phyloP scores from a whole-genome alignment of 2,888 invertebrate species.

The Oscheius sp. region DNA sequence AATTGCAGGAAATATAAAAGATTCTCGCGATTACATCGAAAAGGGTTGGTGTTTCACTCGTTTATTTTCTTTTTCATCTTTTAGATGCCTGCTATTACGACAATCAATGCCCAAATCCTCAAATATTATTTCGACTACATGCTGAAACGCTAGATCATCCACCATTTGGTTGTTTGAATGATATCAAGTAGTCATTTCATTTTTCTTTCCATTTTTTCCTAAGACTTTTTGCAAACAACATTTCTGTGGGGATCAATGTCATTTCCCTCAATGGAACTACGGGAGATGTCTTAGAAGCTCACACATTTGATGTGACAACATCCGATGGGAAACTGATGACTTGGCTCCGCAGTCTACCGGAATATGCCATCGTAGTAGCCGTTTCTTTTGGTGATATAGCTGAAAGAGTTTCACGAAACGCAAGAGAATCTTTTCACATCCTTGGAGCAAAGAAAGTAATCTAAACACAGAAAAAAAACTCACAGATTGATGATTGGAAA shows the following conservation, averaged over 20 bases:
- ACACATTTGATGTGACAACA: conserved; percentile 48
- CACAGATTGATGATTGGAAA: conserved; percentile 41
- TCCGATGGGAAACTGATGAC: conserved; percentile 53
- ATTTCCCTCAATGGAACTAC: conserved; percentile 73
- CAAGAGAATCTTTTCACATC: conserved; percentile 39
- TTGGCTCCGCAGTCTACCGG: conserved; percentile 43
- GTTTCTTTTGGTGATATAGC: conserved; percentile 58
- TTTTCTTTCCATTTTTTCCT: neutral
- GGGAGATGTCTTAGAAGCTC: conserved; percentile 68
- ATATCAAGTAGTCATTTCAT: conserved; percentile 38
- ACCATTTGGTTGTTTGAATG: conserved; percentile 56
- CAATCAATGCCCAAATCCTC: conserved; percentile 38
- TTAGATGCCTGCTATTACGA: conserved; percentile 45
- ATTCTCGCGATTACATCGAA: neutral
- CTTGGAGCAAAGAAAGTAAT: conserved; percentile 41
- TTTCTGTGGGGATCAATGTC: conserved; percentile 73
- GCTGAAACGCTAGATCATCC: conserved; percentile 47
- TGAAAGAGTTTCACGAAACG: conserved; percentile 49
- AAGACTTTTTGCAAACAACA: conserved; percentile 37
- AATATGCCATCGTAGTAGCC: conserved; percentile 41
- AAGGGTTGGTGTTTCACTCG: neutral
- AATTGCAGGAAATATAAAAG: neutral
- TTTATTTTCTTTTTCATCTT: too few species aligned
- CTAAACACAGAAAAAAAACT: neutral
- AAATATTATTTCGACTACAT: conserved; percentile 48